These are phyloP conservation scores for Festucalex cinctus DNA, from an alignment of 2,113 vertebrate species.

Conservation along the genomic window DNA sequence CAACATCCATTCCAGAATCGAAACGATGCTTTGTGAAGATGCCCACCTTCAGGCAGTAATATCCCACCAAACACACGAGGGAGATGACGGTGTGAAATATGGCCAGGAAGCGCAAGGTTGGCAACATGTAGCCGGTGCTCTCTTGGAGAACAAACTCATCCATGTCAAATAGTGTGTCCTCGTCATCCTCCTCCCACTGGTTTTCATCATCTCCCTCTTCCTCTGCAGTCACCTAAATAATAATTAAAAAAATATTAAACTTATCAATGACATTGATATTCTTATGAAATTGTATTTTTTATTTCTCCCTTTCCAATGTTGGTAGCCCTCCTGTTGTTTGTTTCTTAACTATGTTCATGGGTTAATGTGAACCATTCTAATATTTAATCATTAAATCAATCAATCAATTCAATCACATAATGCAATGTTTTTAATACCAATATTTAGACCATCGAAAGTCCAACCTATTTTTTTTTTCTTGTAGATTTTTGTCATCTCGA, in stretches of 20 bases:
- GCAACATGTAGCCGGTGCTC: constrained; percentile 93
- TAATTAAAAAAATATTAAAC: too few species aligned
- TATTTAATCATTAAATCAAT: too few species aligned
- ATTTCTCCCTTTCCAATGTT: neutral
- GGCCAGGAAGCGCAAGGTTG: constrained; percentile 84
- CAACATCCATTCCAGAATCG: too few species aligned
- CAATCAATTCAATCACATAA: too few species aligned
- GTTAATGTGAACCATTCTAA: too few species aligned
- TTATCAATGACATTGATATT: neutral
- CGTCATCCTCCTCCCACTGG: constrained; percentile 80
- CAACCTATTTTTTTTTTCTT: too few species aligned
- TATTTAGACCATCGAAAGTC: too few species aligned
- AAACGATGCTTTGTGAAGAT: neutral
- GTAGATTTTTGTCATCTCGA: too few species aligned
- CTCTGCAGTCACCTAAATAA: constrained; percentile 84
- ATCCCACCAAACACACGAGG: constrained; percentile 89
- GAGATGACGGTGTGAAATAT: constrained; percentile 91
- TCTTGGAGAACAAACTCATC: constrained; percentile 96
- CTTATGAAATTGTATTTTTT: neutral
- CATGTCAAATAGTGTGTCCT: constrained; percentile 79
- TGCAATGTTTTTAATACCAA: too few species aligned
- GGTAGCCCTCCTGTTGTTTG: too few species aligned
- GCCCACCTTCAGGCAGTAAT: constrained; percentile 90
- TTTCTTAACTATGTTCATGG: too few species aligned
- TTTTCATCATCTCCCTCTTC: constrained; percentile 77